Base-by-base conservation (phyloP, 2,113 vertebrate genomes). In the Sphyrna mokarran region DNA sequence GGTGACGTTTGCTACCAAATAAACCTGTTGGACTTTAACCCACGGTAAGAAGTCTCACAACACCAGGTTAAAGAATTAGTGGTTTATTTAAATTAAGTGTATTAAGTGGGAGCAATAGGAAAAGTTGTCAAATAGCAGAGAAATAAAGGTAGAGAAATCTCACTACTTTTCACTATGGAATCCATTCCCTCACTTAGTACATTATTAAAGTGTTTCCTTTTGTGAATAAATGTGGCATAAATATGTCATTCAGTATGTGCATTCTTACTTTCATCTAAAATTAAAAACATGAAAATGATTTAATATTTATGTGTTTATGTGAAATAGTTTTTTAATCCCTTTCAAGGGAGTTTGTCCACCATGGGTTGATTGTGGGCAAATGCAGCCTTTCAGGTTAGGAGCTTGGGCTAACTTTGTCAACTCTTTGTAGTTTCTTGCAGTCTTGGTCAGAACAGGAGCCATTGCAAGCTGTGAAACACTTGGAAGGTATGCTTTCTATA, bases 131-230 rank as follows among this genome's bases (percentile, higher is more conserved):
- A 66, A 16, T n/a, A 63, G 89, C 61, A 37, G n/a, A 93, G 14
- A 66, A 16, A 83, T 76, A 33, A 10, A 61, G n/a, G 1, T 18
- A 37, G 29, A 1, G 61, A 91, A 91, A 14, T 29, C 58, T 63
- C 61, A 33, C 87, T 23, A 13, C 48, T 54, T 54, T 54, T 54
- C 48, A 54, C 48, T 54, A 54, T 54, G 26, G 43, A 89, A 54
- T 23, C 26, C 23, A 90, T 61, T 11, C 26, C 29, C 29, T 33
- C 13, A 33, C 63, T 83, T 40, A 83, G 29, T 63, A 20, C 66
- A 66, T 91, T 91, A 91, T 91, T 91, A 91, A 91, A n/a, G 58
- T 5, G 14, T 54, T 91, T 91, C 33, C 89, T 91, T n/a, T 63
- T 14, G 5, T n/a, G 22, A n/a, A n/a, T n/a, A 78, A 78, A n/a